A percentile compares a stretch with the other conserved stretches of the same genome.
Evolutionary conservation across 2,113 vertebrate species (phyloP).

Genomic region (Oryzias woworae): DNA sequence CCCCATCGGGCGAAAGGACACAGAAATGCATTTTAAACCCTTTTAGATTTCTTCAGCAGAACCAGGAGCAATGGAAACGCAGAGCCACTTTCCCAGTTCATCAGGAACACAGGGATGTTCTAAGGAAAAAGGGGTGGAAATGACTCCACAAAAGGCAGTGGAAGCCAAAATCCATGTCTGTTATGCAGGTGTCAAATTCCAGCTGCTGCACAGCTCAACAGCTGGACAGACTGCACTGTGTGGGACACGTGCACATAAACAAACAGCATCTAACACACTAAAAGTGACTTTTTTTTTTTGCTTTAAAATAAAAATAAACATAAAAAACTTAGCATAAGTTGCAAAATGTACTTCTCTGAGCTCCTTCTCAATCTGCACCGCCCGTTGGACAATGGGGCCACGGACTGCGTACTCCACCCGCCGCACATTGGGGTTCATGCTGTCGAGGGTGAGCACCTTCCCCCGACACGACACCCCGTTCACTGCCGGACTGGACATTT

Average conservation of each 20-base stretch:
- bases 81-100: too few relatives aligned
- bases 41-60: not conserved
- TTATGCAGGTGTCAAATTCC: constrained; percentile 8
- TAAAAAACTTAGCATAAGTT: too few relatives aligned
- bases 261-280: not conserved
- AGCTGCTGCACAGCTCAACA: constrained; percentile 22
- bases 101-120: not conserved
- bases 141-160: constrained; percentile 1
- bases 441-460: constrained; percentile 82
- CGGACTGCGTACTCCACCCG: constrained; percentile 87
- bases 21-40: not conserved
- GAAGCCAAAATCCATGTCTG: too few relatives aligned
- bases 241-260: not conserved
- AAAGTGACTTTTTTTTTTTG: too few relatives aligned
- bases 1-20: constrained; percentile 15
- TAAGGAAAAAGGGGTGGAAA: not conserved
- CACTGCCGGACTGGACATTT: constrained; percentile 62
- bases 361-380: constrained; percentile 85
- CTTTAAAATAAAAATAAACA: too few relatives aligned
- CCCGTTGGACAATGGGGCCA: constrained; percentile 83
- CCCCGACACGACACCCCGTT: constrained; percentile 42
- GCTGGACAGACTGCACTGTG: not conserved
- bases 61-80: too few relatives aligned
- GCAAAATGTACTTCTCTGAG: constrained; percentile 76
- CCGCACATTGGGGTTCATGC: constrained; percentile 84